Base-by-base conservation (phyloP, 1,140 invertebrate genomes). In the Tetramorium parvispinum region DNA sequence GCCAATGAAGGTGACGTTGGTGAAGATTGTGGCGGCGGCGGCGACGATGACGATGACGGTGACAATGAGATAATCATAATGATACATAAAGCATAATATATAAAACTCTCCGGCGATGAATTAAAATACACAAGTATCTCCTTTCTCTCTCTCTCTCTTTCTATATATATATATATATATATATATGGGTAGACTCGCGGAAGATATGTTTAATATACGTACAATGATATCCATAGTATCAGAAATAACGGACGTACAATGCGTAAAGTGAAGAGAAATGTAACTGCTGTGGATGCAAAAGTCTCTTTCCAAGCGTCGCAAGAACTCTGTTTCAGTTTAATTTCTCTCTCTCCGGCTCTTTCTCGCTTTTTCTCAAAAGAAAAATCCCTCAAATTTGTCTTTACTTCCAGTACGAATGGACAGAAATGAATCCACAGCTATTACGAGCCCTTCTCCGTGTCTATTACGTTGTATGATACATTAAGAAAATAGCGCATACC, bases 201-300 rank as follows among this genome's bases (percentile, higher is more conserved):
- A 82, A 89, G 86, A 91, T 91, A 91, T 91, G 85, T 63, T 90
- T 68, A 87, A 88, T 85, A 75, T 85, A 91, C 83, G 79, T 79
- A 88, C 55, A 85, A 83, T 87, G 88, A 89, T 88, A 83, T 86
- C 68, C 75, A 85, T 81, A 65, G 82, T 89, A 75, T 43, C 75
- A 59, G 55, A 75, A 49, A 70, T 70, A 78, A 85, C 65, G 81
- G 79, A 85, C 65, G 65, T 63, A 68, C 37, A 81, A 79, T 66
- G 76, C 68, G 63, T 66, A 55, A 73, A 53, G 27, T 57, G 57
- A 70, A 55, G n/a, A 49, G 66, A 43, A 63, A 27, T 40, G 68
- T 55, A 40, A 49, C 53, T 43, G 46, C 32, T 59, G 82, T 32
- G 57, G 73, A 76, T 43, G 16, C 40, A 10, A 59, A 59, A 32